Evolutionary conservation across 2,113 vertebrate genomes (phyloP), one percentile per base, ranked within the genome.

Genomic region (Elanus axillaris): DNA sequence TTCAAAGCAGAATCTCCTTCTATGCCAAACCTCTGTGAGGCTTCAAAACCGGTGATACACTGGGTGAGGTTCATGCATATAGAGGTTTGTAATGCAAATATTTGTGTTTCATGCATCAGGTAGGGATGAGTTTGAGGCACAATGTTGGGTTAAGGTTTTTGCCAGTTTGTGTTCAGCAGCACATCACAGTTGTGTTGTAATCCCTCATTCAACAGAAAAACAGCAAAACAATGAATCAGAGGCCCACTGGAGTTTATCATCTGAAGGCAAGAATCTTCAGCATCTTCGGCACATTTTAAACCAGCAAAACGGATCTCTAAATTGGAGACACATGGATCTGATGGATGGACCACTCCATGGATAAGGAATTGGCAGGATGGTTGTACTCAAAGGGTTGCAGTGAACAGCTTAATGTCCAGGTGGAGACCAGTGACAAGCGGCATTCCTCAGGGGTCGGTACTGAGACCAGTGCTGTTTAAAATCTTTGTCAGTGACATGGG

Each of bases 1-100:
- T 98, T 97, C 81, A 88, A 81, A 96, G 89, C 48, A 94, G 64
- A 93, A 86, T 78, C 29, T 83, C 45, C 48, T 69, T 95, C 93
- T 85, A 10, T 56, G 16, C 32, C 86, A 96, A 93, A 94, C 45
- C 38, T 95, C 68, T 66, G 32, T 60, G 89, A 88, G 86, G 67
- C 75, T 97, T 95, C 91, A 71, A 81, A 96, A 91, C 32, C 63
- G 63, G 34, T 92, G 95, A 88, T 72, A 86, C 77, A 64, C 53
- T 78, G 52, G 64, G 62, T 0, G 3, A 74, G 72, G 16, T 53
- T 94, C 84, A 94, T 8, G 25, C 50, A 92, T 29, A 47, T 85
- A 86, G 62, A 82, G 32, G 23, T 62, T 86, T 79, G n/a, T 43
- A 96, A 64, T 45, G 78, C 74, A 91, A 88, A 69, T 13, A 13